Conservation (phyloP, 2,888 invertebrate genomes). For the Dolichopus griseipennis region DNA sequence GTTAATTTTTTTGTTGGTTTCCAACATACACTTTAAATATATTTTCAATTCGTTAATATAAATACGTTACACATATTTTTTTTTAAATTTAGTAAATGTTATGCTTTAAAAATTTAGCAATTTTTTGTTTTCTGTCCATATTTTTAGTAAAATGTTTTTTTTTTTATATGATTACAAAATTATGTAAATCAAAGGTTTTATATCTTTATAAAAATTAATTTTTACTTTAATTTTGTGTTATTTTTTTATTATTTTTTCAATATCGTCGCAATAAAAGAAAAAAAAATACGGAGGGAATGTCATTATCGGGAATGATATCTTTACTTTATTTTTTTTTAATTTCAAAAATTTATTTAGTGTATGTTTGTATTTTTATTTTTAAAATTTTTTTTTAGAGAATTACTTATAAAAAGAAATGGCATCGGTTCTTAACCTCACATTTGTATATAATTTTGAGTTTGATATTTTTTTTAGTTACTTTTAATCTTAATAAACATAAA, state of each 20-base stretch:
- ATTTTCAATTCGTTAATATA: not conserved
- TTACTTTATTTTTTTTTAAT: not conserved
- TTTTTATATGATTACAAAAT: no score
- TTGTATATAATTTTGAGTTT: no score
- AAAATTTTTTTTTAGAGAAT: no score
- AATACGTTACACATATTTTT: not conserved
- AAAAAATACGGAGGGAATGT: conserved; percentile 4
- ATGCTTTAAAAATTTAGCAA: conserved; percentile 1
- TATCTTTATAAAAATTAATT: not conserved
- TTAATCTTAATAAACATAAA: no score
- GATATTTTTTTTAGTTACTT: no score
- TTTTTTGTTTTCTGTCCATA: not conserved
- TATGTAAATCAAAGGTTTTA: no score
- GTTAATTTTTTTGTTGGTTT: not conserved
- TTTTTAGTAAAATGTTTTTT: no score
- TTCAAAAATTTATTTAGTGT: not conserved
- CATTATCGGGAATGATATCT: not conserved
- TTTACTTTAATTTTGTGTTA: not conserved
- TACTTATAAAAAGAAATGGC: no score
- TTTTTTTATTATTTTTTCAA: not conserved
- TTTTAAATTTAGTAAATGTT: not conserved
- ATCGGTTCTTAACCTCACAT: no score
- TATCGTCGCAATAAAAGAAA: not conserved
- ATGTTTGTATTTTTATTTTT: no score
- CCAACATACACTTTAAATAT: conserved; percentile 3